These are phyloP conservation scores for Empis livida DNA, from an alignment of 2,888 invertebrate species.

Conservation along the genomic window DNA sequence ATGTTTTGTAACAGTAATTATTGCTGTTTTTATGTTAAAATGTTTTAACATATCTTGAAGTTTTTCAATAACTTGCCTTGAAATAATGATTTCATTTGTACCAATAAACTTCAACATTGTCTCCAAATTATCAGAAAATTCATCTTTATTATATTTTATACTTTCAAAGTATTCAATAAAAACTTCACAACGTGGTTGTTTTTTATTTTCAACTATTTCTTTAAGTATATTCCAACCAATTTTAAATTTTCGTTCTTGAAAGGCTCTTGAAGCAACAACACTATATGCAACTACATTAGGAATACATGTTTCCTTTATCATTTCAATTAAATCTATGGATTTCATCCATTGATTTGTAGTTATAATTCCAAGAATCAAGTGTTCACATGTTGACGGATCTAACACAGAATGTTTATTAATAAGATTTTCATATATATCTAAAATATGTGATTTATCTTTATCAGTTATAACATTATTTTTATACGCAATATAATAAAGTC, in stretches of 20 bases:
- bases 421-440: conserved; percentile 35
- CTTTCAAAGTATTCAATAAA: conserved; percentile 43
- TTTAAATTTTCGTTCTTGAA: conserved; percentile 33
- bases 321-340: conserved; percentile 44
- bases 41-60: conserved; percentile 19
- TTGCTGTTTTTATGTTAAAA: background rate
- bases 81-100: conserved; percentile 37
- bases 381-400: conserved; percentile 47
- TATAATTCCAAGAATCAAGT: conserved; percentile 48
- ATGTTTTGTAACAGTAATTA: conserved; percentile 29
- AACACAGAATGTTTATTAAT: conserved; percentile 41
- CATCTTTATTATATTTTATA: conserved; percentile 30
- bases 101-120: conserved; percentile 45
- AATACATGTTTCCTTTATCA: conserved; percentile 38
- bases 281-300: conserved; percentile 41
- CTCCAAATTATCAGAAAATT: conserved; percentile 37
- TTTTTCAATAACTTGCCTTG: conserved; percentile 24
- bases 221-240: conserved; percentile 49
- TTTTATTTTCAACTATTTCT: conserved; percentile 37
- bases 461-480: conserved; percentile 24
- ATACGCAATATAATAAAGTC: conserved; percentile 38
- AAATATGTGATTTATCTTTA: conserved; percentile 41
- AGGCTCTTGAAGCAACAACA: conserved; percentile 44
- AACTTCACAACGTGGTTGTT: conserved; percentile 37
- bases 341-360: conserved; percentile 51